Evolutionary conservation across 2,797 vertebrate genomes (phyloP), one percentile per base, ranked within the genome.

Genomic region (Xenentodon cancila): DNA sequence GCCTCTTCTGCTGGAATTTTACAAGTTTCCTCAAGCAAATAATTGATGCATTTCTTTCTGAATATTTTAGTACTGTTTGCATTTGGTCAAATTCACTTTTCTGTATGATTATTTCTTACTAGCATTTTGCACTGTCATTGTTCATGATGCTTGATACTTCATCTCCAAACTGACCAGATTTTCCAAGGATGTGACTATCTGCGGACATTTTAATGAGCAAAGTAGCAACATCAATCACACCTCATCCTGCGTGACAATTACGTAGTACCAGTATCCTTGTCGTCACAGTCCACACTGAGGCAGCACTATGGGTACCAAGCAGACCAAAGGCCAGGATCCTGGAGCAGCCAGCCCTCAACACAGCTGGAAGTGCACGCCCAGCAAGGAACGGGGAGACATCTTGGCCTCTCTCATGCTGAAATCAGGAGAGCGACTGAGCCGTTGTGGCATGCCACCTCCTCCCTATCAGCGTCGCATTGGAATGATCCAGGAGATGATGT

Each of bases 401-500:
- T 85, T 96, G 80, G 86, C 96, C 9, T 96, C 96, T 65, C 90
- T 97, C 61, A 92, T 96, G 92, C 87, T 94, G 67, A 95, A 93
- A 85, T 94, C 96, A 5, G 93, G 96, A 34, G 96, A 97, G 79
- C 93, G 94, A 85, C 93, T 96, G 53, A 93, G 85, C 67, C 93
- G 94, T 13, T 84, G 92, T 0, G 93, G 90, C 64, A 83, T 89
- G 5, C 94, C 96, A 32, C 97, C 97, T 1, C 97, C 97, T 3
- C 97, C 97, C 3, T 98, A 99, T 89, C 97, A 96, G 85, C 93
- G 95, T 12, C 93, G 97, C n/a, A 95, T 98, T 54, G 81, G 94
- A 72, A 97, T 98, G 95, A 96, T 98, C 85, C 96, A 98, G 91
- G 97, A 98, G 82, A 95, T 98, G 96, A 95, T 97, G 95, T 77